Evolutionary conservation across 2,113 vertebrate species (phyloP), one percentile per base, ranked within the genome.

Genomic region (Peromyscus leucopus): DNA sequence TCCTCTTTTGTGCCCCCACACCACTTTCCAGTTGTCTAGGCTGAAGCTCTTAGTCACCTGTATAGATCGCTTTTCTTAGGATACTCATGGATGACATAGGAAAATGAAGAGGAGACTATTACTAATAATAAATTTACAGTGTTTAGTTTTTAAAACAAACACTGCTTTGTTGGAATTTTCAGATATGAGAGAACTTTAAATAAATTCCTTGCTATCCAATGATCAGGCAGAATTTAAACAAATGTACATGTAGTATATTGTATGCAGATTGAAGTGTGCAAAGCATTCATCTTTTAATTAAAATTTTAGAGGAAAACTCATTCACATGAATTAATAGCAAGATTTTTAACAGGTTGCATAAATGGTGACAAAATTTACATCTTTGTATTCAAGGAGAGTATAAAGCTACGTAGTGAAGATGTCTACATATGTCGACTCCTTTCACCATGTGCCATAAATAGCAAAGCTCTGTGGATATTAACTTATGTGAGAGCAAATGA

Each of bases 341-440:
- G 97, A 94, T 97, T 98, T 98, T 98, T 98, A 98, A 90, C 98
- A 95, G 97, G 96, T 98, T 98, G 98, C 92, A 96, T 98, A 98
- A 98, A 98, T 97, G 97, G 98, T 98, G 98, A 98, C 97, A 98
- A 98, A 98, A 98, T 97, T 98, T 98, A 51, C 84, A 98, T 98
- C 96, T 99, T 98, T 98, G 97, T 98, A 98, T 98, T 99, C 98
- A 98, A 95, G 95, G 97, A 96, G 98, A 96, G 96, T 97, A 96
- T 97, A 96, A 97, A 98, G 97, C 98, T 98, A 97, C 96, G 97
- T 97, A 97, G 94, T 98, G 98, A 98, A 98, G 98, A 98, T 98
- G 97, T 82, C 98, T 98, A 98, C 98, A 98, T 98, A 98, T 98
- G 98, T 98, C 98, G 98, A 98, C 98, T 98, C 84, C 98, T 98